Base-by-base conservation (phyloP, 2,888 invertebrate genomes). In the Helicoverpa assulta region DNA sequence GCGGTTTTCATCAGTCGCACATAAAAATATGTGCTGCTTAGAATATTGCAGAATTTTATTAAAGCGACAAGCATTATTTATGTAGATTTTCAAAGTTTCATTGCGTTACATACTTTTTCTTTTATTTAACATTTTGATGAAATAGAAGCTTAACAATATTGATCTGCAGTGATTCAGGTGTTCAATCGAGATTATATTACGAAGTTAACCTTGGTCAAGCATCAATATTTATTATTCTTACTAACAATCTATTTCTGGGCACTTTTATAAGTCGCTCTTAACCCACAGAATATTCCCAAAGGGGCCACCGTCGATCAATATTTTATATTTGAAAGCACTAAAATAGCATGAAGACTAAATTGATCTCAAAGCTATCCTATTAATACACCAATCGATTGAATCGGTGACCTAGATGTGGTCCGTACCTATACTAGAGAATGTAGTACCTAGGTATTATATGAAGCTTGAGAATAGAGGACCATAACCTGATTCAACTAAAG, bases 281-380 rank as follows among this genome's bases (percentile, higher is more conserved):
- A 50, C 33, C 68, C 56, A 66, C n/a, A 51, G 26, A 63, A 43
- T 65, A 76, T 58, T 61, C 43, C 55, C 54, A 75, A 75, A 67
- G 66, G 53, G 80, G 78, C 59, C 81, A 63, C 55, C 55, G 73
- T 57, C 62, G 61, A 58, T 66, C 62, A 65, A 73, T 62, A 70
- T 66, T 74, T 74, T 66, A 73, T 74, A 70, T 65, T 58, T 75
- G 61, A 66, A 69, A 69, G 43, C 21, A 68, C 69, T 65, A 52
- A 68, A 78, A 73, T 73, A 61, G 58, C 56, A 12, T 56, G 10
- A 54, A 70, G 61, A 70, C 21, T 69, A 56, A 64, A 65, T 69
- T 64, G 7, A 62, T 58, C 64, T 52, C 56, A 54, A 50, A 51
- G 57, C 61, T 50, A 52, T 68, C 50, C 57, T 70, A 75, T 67